Evolutionary conservation across 2,888 invertebrate genomes (phyloP), one percentile per base, ranked within the genome.

Genomic region (Drosophila niveifrons): DNA sequence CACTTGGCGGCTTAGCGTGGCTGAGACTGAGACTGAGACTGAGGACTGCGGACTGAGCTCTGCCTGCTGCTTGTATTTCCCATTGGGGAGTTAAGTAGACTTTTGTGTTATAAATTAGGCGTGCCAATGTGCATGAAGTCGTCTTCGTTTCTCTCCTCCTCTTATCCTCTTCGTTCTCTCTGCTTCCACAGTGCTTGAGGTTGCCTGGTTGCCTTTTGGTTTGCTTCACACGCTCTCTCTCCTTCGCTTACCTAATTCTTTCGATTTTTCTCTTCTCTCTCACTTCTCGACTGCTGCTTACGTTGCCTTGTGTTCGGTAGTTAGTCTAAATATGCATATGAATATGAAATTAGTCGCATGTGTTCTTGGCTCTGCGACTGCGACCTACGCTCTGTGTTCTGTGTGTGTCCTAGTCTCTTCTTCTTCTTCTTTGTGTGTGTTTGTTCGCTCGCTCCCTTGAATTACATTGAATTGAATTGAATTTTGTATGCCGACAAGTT

Each of bases 91-190:
- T 74, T 85, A 85, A 81, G 86, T 81, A 85, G 82, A 85, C 86
- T 82, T 81, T 86, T 82, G 83, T 86, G 86, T 83, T 82, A 80
- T 86, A 86, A 80, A 82, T 82, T 86, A 86, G 81, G 83, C 80
- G 81, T 80, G 82, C 66, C 81, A 68, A 81, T 81, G 86, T 82
- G 86, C 84, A 83, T 66, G 66, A 66, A 66, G 59, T 57, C 73
- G 39, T 36, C 18, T 36, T 51, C 51, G 23, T 23, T 23, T 23
- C 34, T 36, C 51, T 3, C 15, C 55, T 17, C 6, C 57, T 15
- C 53, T 8, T n/a, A n/a, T 18, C 34, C 15, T 34, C 63, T 51
- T 65, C 9, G n/a, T n/a, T n/a, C n/a, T 23, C 23, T 23, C 23
- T 23, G 3, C 23, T 23, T 9, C 10, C n/a, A n/a, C n/a, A 1